Evolutionary conservation across 92 coral and sea anemone genomes (phyloP), one percentile per base, ranked within the genome.

Genomic region (Epizoanthus illoricatus): DNA sequence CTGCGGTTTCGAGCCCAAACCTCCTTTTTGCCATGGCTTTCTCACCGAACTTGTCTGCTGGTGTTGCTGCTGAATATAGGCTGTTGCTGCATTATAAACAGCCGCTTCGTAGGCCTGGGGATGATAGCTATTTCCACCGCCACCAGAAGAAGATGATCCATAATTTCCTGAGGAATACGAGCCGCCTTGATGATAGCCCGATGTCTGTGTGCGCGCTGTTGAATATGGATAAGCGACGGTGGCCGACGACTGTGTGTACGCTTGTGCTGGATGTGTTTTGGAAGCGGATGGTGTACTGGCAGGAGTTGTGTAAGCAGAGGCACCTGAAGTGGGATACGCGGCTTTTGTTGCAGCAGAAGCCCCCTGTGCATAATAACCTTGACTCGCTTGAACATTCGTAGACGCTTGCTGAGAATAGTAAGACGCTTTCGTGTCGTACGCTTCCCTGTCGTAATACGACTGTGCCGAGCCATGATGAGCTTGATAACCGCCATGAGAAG

Each of bases 31-130:
- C 99, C 99, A 96, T 63, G 87, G 93, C 21, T 91, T 95, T 36
- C 97, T 85, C 33, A 81, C 88, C 18, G 98, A 91, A 58, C 75
- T 81, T 39, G 79, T 92, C 57, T 90, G 95, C 43, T 92, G 95
- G 49, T 94, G 92, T 66, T 95, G 98, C 23, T 93, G 98, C 43
- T 96, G 99, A 11, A 96, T 94, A 73, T 94, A 96, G 23, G 99
- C 98, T 0, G 94, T 92, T 10, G 99, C 99, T 8, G 99, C 99
- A 68, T 96, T 96, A 45, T 96, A 96, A 58, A 96, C 99, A 7
- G 98, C 99, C 3, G 99, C 98, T 73, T 96, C 99, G 81, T 96
- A 96, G 72, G 98, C 99, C 83, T 96, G 99, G 1, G 98, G 87
- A 24, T 94, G 99, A 52, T 96, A 94, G 78, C 90, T 88, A n/a